A percentile compares a stretch with the other conserved stretches of the same genome.
Conservation (phyloP, 2,797 vertebrate genomes). For the Yasuhikotakia modesta region DNA sequence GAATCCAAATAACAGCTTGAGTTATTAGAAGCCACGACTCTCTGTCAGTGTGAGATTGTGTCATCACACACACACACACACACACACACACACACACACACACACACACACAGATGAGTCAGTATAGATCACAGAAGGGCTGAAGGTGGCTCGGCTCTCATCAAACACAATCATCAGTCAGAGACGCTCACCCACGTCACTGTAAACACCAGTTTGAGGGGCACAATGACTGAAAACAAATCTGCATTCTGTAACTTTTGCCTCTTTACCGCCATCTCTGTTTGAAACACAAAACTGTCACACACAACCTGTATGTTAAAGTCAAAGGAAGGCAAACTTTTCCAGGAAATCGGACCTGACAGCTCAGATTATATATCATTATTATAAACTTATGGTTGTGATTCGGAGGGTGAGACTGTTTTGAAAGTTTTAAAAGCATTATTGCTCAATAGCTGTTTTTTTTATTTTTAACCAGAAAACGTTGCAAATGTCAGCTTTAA, state of each 20-base stretch:
- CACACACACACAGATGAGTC: conserved; percentile 47
- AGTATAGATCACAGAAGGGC: conserved; percentile 51
- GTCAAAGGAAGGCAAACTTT: too few relatives aligned
- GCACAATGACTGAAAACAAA: not conserved
- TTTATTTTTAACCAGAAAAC: too few relatives aligned
- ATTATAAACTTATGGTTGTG: too few relatives aligned
- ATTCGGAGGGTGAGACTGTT: too few relatives aligned
- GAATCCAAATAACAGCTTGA: conserved; percentile 53
- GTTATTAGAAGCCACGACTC: conserved; percentile 41
- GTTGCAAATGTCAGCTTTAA: too few relatives aligned
- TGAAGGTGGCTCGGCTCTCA: conserved; percentile 51
- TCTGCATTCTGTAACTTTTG: too few relatives aligned
- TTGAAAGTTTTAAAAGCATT: too few relatives aligned
- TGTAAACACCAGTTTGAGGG: conserved; percentile 40
- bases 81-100: conserved; percentile 17
- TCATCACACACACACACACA: not conserved
- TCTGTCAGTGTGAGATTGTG: not conserved
- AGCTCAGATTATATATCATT: too few relatives aligned
- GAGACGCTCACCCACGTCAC: conserved; percentile 43
- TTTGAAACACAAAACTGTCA: not conserved
- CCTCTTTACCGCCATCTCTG: not conserved
- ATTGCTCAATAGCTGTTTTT: too few relatives aligned
- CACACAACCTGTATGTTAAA: too few relatives aligned
- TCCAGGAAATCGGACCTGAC: too few relatives aligned
- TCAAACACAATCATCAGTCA: conserved; percentile 18